phyloP scores from a whole-genome alignment of 2,888 invertebrate genomes.

The Tanypteryx hageni region DNA sequence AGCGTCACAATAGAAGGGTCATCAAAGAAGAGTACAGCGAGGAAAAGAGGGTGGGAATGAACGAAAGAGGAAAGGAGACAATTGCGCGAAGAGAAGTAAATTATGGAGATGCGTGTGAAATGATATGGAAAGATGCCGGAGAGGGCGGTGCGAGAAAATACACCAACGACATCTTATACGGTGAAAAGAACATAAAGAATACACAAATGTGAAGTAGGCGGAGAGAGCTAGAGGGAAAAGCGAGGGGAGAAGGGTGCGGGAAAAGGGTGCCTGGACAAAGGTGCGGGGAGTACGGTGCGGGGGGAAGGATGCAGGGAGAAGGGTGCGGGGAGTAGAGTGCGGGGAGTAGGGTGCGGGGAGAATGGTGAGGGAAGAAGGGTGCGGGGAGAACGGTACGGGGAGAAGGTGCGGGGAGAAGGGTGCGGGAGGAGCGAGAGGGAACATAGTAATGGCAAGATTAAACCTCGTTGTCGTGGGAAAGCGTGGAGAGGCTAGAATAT shows the following conservation, averaged over 20 bases:
- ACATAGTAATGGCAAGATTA: slow-evolving; percentile 53
- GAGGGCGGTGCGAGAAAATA: no score
- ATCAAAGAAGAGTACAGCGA: no score
- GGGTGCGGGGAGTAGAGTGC: background rate
- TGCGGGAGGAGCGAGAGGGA: background rate
- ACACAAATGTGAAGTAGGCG: background rate
- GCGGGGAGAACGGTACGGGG: no score
- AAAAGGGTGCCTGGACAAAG: background rate
- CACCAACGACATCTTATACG: no score
- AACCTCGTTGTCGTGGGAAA: slow-evolving; percentile 38
- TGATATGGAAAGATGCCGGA: no score
- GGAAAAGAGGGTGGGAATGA: no score
- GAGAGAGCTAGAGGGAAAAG: background rate
- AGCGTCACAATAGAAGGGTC: no score
- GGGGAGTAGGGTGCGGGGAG: background rate
- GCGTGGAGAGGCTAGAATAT: background rate
- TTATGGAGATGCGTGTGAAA: no score
- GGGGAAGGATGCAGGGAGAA: background rate
- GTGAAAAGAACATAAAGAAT: background rate
- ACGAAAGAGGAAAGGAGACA: no score
- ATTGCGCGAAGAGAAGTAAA: no score
- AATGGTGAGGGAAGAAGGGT: background rate
- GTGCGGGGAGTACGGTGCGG: no score
- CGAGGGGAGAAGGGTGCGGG: background rate
- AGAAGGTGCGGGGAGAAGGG: no score